These are phyloP conservation scores for Oscheius sp. DNA, from an alignment of 2,888 invertebrate genomes.

Conservation along the genomic window DNA sequence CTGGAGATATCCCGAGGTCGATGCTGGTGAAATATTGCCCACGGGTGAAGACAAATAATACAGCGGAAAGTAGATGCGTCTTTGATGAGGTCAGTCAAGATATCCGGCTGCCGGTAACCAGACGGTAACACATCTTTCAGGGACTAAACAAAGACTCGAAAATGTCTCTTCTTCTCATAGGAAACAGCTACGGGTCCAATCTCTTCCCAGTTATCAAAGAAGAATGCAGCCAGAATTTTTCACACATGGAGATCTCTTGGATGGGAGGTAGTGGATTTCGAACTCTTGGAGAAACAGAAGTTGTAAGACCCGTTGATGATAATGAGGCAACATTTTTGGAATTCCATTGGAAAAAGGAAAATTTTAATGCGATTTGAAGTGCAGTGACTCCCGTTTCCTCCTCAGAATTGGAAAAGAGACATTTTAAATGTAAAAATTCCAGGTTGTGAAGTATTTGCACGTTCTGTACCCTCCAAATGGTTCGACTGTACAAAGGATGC, in stretches of 20 bases:
- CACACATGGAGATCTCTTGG: neutral
- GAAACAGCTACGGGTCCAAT: constrained; percentile 15
- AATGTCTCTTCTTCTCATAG: neutral
- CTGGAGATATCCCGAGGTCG: neutral
- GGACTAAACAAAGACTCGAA: neutral
- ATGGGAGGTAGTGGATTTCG: neutral
- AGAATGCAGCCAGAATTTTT: constrained; percentile 1
- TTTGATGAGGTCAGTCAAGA: constrained; percentile 3
- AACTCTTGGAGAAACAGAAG: no score
- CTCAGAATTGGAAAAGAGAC: no score
- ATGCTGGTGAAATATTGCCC: neutral
- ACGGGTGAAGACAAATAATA: neutral
- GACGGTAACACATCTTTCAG: no score
- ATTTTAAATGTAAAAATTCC: no score
- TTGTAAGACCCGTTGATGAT: no score
- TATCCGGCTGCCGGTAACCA: no score
- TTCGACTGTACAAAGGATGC: neutral
- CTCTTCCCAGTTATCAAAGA: neutral
- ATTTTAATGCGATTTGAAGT: no score
- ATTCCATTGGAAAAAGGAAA: no score
- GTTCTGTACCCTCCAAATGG: no score
- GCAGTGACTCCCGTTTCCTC: no score
- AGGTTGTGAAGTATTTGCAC: neutral
- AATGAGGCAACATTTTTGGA: no score
- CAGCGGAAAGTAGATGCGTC: neutral